Evolutionary conservation across 2,888 invertebrate genomes (phyloP), one percentile per base, ranked within the genome.

Genomic region (Perizoma affinitatum): DNA sequence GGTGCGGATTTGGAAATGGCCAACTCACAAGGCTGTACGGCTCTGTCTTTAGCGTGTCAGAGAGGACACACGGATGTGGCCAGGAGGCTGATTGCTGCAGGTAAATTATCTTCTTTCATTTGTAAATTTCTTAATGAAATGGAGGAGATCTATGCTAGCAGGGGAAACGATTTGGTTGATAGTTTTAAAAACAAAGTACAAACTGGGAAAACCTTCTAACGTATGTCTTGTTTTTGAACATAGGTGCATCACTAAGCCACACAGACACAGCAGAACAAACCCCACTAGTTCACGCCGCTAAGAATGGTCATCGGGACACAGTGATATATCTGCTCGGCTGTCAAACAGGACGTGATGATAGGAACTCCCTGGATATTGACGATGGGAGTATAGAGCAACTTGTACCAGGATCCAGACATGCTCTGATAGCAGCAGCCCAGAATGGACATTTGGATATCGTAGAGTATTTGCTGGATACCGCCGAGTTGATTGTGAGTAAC

Each of bases 51-150:
- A 66, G 98, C 98, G 0, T 96, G 98, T 55, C 95, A 96, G 72
- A 94, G 95, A 70, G 98, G 98, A 5, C 98, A 98, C 76, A 95
- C 96, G 68, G 98, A 98, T 83, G 95, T 96, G 70, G 95, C 96
- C 73, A 93, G 96, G 67, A 93, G 95, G 69, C 86, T 96, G 63
- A 95, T 96, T 58, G 95, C 95, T 53, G 95, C 95, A 72, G 95
- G 95, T 84, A 91, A 91, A 45, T 52, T 35, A 45, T 5, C 22
- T n/a, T 9, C 8, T 33, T 45, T 33, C 6, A 8, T 22, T 45
- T 22, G 4, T 33, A 33, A 6, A 8, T 8, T 8, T 5, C 6
- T 11, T 7, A 8, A 11, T 5, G 38, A 38, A 38, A 36, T 5
- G 36, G 6, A 36, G n/a, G n/a, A n/a, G n/a, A n/a, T n/a, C n/a